These are phyloP conservation scores for Eristalinus aeneus DNA, from an alignment of 2,888 invertebrate species.

Conservation along the genomic window DNA sequence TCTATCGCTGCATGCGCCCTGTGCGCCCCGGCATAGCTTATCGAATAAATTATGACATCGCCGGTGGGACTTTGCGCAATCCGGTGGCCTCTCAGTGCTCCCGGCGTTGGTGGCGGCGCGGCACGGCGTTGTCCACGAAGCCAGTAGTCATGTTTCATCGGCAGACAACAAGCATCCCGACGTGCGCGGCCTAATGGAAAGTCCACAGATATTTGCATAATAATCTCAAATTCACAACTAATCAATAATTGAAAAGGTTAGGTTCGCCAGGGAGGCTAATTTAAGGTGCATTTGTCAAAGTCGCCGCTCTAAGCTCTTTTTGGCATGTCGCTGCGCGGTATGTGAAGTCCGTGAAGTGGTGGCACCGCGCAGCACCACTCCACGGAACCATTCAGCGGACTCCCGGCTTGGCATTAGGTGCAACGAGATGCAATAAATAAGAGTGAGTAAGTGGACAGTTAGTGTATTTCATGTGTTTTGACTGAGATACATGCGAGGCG, in stretches of 20 bases:
- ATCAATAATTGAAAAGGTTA: slow-evolving; percentile 70
- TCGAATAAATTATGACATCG: slow-evolving; percentile 63
- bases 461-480: slow-evolving; percentile 54
- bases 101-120: background rate
- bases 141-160: slow-evolving; percentile 55
- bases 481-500: slow-evolving; percentile 35
- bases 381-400: slow-evolving; percentile 7
- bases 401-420: slow-evolving; percentile 64
- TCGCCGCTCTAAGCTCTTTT: slow-evolving; percentile 39
- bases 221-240: slow-evolving; percentile 69
- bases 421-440: slow-evolving; percentile 66
- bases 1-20: slow-evolving; percentile 25
- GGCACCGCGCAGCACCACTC: background rate
- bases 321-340: background rate
- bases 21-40: slow-evolving; percentile 14
- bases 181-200: slow-evolving; percentile 54
- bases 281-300: slow-evolving; percentile 70
- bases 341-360: background rate
- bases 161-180: slow-evolving; percentile 49
- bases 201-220: slow-evolving; percentile 67
- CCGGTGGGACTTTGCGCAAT: slow-evolving; percentile 56
- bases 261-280: slow-evolving; percentile 63
- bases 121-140: slow-evolving; percentile 12
- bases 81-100: slow-evolving; percentile 30
- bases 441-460: slow-evolving; percentile 65